Conservation (phyloP, 2,888 invertebrate genomes). For the Pteria penguin region DNA sequence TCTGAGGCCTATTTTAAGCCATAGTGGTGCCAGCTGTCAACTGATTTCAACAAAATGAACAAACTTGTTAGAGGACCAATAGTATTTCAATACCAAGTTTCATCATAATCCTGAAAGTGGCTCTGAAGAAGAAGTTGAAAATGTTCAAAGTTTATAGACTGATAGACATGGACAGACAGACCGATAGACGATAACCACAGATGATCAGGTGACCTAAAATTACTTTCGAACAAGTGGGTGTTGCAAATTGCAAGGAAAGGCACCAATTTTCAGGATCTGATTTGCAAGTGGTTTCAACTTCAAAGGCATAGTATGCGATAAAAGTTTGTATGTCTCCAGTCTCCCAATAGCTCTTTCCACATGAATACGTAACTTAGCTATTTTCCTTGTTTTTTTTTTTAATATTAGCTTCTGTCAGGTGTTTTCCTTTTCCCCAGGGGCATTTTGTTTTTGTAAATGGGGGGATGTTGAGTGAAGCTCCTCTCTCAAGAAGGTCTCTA, state of each 20-base stretch:
- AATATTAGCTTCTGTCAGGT: slow-evolving; percentile 1
- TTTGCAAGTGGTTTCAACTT: slow-evolving; percentile 6
- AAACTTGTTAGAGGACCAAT: no score
- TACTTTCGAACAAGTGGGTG: slow-evolving; percentile 3
- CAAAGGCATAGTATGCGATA: slow-evolving; percentile 14
- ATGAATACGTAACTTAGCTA: slow-evolving; percentile 17
- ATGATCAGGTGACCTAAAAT: no score
- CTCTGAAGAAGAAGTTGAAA: no score
- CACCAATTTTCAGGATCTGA: slow-evolving; percentile 9
- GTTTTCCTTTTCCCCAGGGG: slow-evolving; percentile 26
- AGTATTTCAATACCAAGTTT: no score
- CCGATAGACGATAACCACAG: no score
- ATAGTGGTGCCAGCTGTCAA: no score
- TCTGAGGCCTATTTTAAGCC: no score
- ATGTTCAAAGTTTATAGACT: no score
- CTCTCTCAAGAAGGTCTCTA: slow-evolving; percentile 10
- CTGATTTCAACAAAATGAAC: no score
- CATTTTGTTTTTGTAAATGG: slow-evolving; percentile 22
- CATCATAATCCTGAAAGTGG: no score
- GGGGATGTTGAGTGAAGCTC: slow-evolving; percentile 16
- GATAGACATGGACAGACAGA: no score
- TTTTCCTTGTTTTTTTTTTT: slow-evolving; percentile 10
- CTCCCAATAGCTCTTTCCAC: slow-evolving; percentile 15
- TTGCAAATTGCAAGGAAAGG: slow-evolving; percentile 13
- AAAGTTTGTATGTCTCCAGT: slow-evolving; percentile 11